Evolutionary conservation across 2,797 vertebrate genomes (phyloP).

Genomic region (Phalloptychus januarius): DNA sequence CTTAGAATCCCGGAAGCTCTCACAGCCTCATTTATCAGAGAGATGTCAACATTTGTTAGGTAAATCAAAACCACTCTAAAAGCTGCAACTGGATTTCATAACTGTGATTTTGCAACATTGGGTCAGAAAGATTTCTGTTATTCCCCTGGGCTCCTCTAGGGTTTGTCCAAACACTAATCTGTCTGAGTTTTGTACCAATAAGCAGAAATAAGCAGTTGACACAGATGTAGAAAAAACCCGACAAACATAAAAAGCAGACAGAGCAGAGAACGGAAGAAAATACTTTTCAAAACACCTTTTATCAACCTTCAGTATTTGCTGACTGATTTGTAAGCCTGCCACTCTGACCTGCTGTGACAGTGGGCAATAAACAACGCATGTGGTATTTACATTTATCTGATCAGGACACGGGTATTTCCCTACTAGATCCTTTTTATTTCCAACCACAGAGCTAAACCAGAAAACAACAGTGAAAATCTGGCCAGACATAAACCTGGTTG

Average conservation of each 20-base stretch:
- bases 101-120: background rate
- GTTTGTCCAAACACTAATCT: background rate
- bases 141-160: background rate
- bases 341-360: background rate
- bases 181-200: background rate
- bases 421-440: background rate
- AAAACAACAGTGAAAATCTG: background rate
- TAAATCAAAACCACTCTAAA: background rate
- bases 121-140: too few species aligned
- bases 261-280: background rate
- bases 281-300: background rate
- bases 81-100: background rate
- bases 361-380: background rate
- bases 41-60: background rate
- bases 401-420: background rate
- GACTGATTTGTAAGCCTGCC: background rate
- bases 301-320: background rate
- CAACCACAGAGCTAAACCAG: background rate
- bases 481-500: background rate
- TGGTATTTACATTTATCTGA: background rate
- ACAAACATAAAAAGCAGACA: background rate
- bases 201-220: background rate
- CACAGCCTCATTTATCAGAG: background rate
- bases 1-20: background rate
- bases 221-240: background rate